These are phyloP conservation scores for Drosophila hamatofila DNA, from an alignment of 2,888 invertebrate genomes.

Conservation along the genomic window DNA sequence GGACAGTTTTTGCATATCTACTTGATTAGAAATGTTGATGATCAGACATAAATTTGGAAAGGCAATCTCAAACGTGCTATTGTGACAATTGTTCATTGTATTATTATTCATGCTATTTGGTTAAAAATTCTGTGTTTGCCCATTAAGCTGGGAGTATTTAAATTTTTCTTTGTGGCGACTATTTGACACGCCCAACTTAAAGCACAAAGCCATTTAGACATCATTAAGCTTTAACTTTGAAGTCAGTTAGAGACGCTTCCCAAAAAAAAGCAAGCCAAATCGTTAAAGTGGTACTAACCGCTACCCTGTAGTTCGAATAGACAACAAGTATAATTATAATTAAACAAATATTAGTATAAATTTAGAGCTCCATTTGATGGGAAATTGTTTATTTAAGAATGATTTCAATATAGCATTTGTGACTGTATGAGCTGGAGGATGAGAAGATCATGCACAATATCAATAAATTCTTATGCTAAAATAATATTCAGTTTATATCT, in stretches of 20 bases:
- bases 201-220: conserved; percentile 37
- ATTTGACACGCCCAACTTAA: conserved; percentile 53
- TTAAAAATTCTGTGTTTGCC: conserved; percentile 12
- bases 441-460: no score
- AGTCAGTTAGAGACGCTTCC: conserved; percentile 16
- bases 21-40: conserved; percentile 1
- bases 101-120: conserved; percentile 29
- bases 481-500: no score
- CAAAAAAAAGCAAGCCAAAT: not conserved
- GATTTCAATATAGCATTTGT: no score
- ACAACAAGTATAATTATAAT: no score
- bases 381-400: no score
- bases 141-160: conserved; percentile 33
- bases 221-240: conserved; percentile 38
- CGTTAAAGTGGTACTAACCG: not conserved
- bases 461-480: no score
- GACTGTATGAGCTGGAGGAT: no score
- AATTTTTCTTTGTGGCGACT: conserved; percentile 20
- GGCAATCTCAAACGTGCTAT: conserved; percentile 14
- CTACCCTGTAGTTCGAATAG: not conserved
- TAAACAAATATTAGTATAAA: no score
- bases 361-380: no score
- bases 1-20: not conserved
- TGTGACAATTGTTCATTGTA: conserved; percentile 44
- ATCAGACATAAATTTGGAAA: conserved; percentile 12